A percentile compares a stretch with the other conserved stretches of the same genome.
These are phyloP conservation scores for Harpagoxenus sublaevis DNA, from an alignment of 2,888 invertebrate genomes.

Conservation along the genomic window DNA sequence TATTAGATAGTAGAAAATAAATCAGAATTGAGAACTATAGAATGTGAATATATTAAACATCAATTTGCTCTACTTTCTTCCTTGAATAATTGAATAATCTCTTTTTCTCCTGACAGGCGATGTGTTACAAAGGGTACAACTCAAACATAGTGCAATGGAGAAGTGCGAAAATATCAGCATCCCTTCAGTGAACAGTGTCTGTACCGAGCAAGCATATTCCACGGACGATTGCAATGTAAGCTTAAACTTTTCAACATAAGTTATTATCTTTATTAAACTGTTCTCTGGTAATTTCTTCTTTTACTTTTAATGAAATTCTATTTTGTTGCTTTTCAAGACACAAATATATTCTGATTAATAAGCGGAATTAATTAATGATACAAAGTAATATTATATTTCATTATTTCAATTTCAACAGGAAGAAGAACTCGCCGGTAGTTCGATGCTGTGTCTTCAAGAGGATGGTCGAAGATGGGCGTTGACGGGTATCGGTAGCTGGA, in stretches of 20 bases:
- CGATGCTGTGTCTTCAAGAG: conserved; percentile 93
- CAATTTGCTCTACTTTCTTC: not conserved
- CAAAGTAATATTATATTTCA: not conserved
- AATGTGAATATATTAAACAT: not conserved
- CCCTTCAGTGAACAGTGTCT: conserved; percentile 93
- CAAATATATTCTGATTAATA: not conserved
- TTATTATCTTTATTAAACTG: not conserved
- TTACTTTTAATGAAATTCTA: not conserved
- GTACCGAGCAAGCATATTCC: conserved; percentile 93
- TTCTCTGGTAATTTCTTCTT: not conserved
- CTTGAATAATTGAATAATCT: not conserved
- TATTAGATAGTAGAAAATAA: not conserved
- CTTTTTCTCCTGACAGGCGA: conserved; percentile 86
- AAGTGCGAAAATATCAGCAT: conserved; percentile 95
- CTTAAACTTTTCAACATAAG: conserved; percentile 61
- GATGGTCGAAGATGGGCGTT: conserved; percentile 92
- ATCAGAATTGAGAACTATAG: not conserved
- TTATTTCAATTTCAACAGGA: conserved; percentile 87
- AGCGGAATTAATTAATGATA: not conserved
- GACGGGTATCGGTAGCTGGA: conserved; percentile 94
- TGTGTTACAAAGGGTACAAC: conserved; percentile 93
- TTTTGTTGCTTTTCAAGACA: not conserved
- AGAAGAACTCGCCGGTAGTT: conserved; percentile 95
- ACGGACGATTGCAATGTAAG: conserved; percentile 95
- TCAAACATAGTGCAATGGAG: conserved; percentile 92